Evolutionary conservation across 2,797 vertebrate species (phyloP), one percentile per base, ranked within the genome.

Genomic region (Mormyrops boulengeri): DNA sequence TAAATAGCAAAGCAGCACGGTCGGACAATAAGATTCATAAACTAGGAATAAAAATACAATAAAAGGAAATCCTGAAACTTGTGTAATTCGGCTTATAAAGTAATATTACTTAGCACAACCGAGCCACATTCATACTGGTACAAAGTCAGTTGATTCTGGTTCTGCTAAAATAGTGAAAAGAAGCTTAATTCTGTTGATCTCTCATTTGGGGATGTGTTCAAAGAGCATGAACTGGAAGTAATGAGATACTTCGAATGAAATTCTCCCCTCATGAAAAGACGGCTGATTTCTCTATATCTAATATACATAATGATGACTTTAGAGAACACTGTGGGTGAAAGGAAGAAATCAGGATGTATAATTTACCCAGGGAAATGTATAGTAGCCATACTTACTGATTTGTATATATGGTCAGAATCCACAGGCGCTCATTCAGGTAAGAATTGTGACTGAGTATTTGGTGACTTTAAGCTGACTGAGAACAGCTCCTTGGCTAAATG

Each of bases 101-200:
- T 80, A 80, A 38, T 85, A 85, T 49, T 50, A 50, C 47, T 50
- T 50, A 26, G 41, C 41, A 85, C 19, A 22, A 22, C 1, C 8
- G 41, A 85, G 47, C 22, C 41, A 50, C 41, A 85, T 50, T 85
- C 41, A 85, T 87, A 87, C 30, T 55, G 50, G 26, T 55, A 52
- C 52, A 14, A 11, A 57, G 50, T 87, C 47, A 12, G 49, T 52
- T 57, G 85, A 87, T 57, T 50, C 50, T 6, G 19, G 26, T 57
- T 50, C 11, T 57, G 26, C 85, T 30, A 30, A 87, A 87, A 57
- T 55, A 12, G 26, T 87, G 49, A 55, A 50, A 57, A 87, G 85
- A 55, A 57, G 85, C 85, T 38, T 55, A 87, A 57, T 87, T 87
- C 85, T 87, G 85, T 55, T 87, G 85, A 87, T 87, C 85, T 85